Percentiles rank a stretch among this genome's conserved stretches.
Conservation (phyloP, 2,888 invertebrate genomes). For the Pecten maximus region DNA sequence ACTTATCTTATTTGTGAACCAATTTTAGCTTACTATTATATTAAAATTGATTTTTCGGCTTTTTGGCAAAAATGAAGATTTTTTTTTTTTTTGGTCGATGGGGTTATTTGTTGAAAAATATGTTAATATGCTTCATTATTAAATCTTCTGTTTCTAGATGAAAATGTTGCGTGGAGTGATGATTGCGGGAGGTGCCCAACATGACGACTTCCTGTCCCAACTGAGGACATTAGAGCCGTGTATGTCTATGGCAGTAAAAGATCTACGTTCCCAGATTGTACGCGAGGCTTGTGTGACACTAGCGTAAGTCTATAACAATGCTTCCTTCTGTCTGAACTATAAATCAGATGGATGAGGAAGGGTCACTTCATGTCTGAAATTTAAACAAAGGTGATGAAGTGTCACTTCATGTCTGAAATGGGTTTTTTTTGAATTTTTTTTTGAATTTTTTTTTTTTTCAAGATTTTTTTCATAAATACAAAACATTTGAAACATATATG, state of each 20-base stretch:
- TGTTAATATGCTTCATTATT: not conserved
- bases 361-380: not conserved
- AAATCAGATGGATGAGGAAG: not conserved
- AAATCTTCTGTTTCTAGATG: conserved; percentile 85
- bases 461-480: too few species aligned
- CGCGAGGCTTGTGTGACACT: conserved; percentile 97
- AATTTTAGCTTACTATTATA: too few species aligned
- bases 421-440: not conserved
- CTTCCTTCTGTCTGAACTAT: not conserved
- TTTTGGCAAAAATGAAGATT: too few species aligned
- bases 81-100: too few species aligned
- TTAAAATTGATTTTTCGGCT: too few species aligned
- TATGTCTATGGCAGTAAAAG: conserved; percentile 76
- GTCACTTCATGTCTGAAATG: not conserved
- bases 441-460: not conserved
- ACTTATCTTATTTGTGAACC: too few species aligned
- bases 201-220: conserved; percentile 88
- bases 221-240: conserved; percentile 88
- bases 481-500: too few species aligned
- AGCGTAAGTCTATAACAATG: conserved; percentile 85
- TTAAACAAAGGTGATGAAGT: not conserved
- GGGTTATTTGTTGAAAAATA: too few species aligned
- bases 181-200: conserved; percentile 90
- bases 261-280: conserved; percentile 91
- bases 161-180: conserved; percentile 93